These are phyloP conservation scores for Drosophila fungiperda DNA, from an alignment of 2,888 invertebrate species.

Conservation along the genomic window DNA sequence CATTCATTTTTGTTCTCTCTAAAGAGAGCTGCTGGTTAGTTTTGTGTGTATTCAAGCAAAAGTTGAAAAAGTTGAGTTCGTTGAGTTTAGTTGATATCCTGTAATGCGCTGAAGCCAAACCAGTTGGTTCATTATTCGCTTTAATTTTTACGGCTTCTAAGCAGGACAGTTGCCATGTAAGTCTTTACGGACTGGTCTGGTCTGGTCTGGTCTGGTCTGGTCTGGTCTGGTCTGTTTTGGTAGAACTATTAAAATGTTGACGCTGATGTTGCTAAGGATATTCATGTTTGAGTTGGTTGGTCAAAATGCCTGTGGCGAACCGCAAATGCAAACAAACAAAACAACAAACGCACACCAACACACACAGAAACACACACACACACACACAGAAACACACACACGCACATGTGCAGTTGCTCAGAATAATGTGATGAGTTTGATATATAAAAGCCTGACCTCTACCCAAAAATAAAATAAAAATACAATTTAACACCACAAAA, in stretches of 20 bases:
- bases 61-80: neutral
- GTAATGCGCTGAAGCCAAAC: neutral
- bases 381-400: slow-evolving; percentile 2
- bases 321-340: slow-evolving; percentile 16
- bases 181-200: slow-evolving; percentile 6
- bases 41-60: neutral
- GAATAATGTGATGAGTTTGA: slow-evolving; percentile 10
- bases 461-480: slow-evolving; percentile 13
- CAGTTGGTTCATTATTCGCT: neutral
- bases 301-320: slow-evolving; percentile 23
- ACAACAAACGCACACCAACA: neutral
- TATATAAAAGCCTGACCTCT: slow-evolving; percentile 30
- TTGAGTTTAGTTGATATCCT: neutral
- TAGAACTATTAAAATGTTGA: slow-evolving; percentile 41
- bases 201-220: neutral
- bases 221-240: neutral
- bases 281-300: slow-evolving; percentile 26
- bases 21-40: neutral
- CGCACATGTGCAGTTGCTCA: slow-evolving; percentile 14
- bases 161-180: neutral
- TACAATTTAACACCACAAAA: neutral
- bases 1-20: neutral
- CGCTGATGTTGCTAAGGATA: slow-evolving; percentile 43
- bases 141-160: neutral
- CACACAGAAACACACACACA: neutral